Evolutionary conservation across 2,888 invertebrate species (phyloP), one percentile per base, ranked within the genome.

Genomic region (Amaurobius ferox): DNA sequence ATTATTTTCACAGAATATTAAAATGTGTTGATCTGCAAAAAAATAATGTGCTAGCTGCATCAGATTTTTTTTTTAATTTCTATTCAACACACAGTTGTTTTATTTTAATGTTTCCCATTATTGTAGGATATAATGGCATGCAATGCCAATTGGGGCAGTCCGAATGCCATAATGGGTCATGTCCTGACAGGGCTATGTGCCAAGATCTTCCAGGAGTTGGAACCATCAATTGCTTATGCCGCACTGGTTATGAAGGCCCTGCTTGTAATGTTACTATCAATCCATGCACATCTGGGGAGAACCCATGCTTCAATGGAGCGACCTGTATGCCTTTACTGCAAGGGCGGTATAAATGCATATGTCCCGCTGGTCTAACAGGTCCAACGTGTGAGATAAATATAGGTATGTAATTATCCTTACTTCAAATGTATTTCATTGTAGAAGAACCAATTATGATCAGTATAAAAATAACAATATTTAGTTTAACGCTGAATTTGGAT

Each of bases 331-430:
- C 96, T 64, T 93, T 97, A 81, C 96, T 96, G 91, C 89, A 90
- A 93, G 97, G 97, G 13, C 93, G 97, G 89, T 98, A 95, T 91
- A 95, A 96, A 91, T 99, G 99, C 91, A 96, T 97, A 91, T 99
- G 99, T 91, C 93, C 96, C 76, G 95, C 97, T 26, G 99, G 99
- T 55, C 99, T 99, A 98, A 97, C 97, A 91, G 99, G 99, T 86
- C 95, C 96, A 89, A 95, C 95, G 87, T 99, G 99, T 91, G 97
- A 98, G 91, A 93, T 93, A n/a, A 97, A 98, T 90, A 96, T 90
- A 61, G 90, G 89, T 89, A 79, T 67, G 32, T 13, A 9, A 44
- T 26, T 30, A 35, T 23, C n/a, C n/a, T n/a, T n/a, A n/a, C n/a
- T n/a, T n/a, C n/a, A n/a, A n/a, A n/a, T n/a, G n/a, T n/a, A 7